Evolutionary conservation across 2,797 vertebrate genomes (phyloP), one percentile per base, ranked within the genome.

Genomic region (Adelosebastes latens): DNA sequence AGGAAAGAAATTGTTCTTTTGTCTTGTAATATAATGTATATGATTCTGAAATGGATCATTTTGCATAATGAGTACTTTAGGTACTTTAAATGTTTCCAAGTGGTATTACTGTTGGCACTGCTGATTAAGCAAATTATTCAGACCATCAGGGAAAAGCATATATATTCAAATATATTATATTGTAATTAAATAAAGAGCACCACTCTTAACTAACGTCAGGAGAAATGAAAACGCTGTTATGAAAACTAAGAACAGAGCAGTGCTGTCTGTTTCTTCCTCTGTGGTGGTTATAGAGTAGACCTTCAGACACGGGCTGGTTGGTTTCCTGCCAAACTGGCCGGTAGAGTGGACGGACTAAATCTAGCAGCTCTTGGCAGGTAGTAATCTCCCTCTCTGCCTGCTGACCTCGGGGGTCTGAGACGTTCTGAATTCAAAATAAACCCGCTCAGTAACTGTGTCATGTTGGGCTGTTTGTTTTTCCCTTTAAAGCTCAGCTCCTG

Each of bases 361-460:
- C 56, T 1, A 73, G 1, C 74, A 46, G 36, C 58, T 42, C 42
- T 69, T 76, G 77, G 68, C 86, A 78, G 73, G 79, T 65, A 68
- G 52, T 75, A 72, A 60, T 46, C 72, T 69, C 22, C 4, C 63
- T 62, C 63, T 59, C 20, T 27, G 61, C 66, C 34, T 18, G 9
- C 7, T 42, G 66, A 75, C 78, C 75, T 84, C 69, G 46, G 42
- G 29, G 34, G 52, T 16, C n/a, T 2, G 56, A 80, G 81, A 36
- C 61, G 49, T 69, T 71, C 32, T 29, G 69, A 82, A 76, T 74
- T 49, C 32, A 58, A 27, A 75, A 69, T 55, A 27, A 75, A 74
- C 42, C 4, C 24, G 4, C 52, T 34, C 12, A 13, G 31, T 8
- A 62, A 60, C 49, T 8, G 25, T 4, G 53, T 8, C 27, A 3